These are phyloP conservation scores for Diadromus collaris DNA, from an alignment of 2,888 invertebrate genomes.

Conservation along the genomic window DNA sequence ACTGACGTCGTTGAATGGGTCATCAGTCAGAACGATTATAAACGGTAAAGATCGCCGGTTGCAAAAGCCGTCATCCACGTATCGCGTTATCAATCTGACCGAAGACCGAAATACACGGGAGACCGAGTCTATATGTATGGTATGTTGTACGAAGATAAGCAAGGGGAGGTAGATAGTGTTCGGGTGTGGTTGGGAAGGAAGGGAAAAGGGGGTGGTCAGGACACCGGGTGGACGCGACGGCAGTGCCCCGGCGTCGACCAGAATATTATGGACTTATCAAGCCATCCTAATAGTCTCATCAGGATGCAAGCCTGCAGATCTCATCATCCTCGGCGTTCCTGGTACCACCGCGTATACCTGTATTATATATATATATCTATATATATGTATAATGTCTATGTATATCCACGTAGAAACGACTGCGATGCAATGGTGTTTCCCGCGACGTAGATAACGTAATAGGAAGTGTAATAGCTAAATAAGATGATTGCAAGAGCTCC, in stretches of 20 bases:
- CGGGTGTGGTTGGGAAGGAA: constrained; percentile 52
- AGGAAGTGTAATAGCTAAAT: constrained; percentile 73
- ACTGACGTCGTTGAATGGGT: constrained; percentile 3
- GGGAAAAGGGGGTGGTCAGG: constrained; percentile 57
- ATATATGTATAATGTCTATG: constrained; percentile 36
- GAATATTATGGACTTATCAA: constrained; percentile 79
- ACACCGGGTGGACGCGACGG: constrained; percentile 75
- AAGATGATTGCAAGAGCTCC: constrained; percentile 68
- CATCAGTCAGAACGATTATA: constrained; percentile 4
- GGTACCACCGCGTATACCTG: constrained; percentile 56
- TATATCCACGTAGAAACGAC: constrained; percentile 70
- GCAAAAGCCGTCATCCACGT: constrained; percentile 62
- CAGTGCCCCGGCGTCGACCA: constrained; percentile 72
- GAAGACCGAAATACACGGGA: constrained; percentile 57
- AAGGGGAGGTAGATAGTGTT: constrained; percentile 38
- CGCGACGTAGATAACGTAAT: constrained; percentile 71
- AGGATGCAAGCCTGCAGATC: constrained; percentile 79
- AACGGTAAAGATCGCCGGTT: constrained; percentile 65
- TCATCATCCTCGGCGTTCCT: constrained; percentile 76
- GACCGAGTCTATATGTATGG: constrained; percentile 37
- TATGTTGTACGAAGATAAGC: constrained; percentile 56
- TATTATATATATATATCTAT: constrained; percentile 55
- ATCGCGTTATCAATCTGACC: constrained; percentile 72
- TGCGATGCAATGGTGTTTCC: constrained; percentile 66
- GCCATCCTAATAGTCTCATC: constrained; percentile 79